Percentiles rank a stretch among this genome's conserved stretches.
Conservation (phyloP, 1,140 invertebrate species). For the Lethocerus indicus region DNA sequence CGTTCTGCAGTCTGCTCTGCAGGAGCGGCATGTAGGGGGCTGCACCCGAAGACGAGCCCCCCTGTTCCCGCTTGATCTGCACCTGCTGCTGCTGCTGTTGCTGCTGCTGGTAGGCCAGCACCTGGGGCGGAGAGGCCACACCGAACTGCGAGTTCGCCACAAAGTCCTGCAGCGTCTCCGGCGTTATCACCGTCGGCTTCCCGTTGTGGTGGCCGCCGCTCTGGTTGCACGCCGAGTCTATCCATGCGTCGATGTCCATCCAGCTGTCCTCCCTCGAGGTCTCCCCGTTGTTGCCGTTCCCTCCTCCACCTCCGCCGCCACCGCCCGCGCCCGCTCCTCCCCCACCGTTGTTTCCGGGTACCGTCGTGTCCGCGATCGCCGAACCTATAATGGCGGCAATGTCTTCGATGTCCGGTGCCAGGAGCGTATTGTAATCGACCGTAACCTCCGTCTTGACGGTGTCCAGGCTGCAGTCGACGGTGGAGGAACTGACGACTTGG, state of each 20-base stretch:
- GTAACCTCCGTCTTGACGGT: slow-evolving; percentile 29
- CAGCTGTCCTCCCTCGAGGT: slow-evolving; percentile 47
- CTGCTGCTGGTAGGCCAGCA: slow-evolving; percentile 20
- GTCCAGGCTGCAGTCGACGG: slow-evolving; percentile 23
- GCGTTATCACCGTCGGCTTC: slow-evolving; percentile 32
- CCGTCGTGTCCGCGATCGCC: slow-evolving; percentile 75
- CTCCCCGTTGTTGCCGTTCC: slow-evolving; percentile 28
- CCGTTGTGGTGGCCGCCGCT: slow-evolving; percentile 14
- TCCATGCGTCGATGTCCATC: slow-evolving; percentile 72
- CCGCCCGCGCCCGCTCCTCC: slow-evolving; percentile 22
- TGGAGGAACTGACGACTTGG: slow-evolving; percentile 23
- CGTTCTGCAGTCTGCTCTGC: slow-evolving; percentile 31
- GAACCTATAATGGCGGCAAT: slow-evolving; percentile 76
- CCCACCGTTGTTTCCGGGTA: slow-evolving; percentile 39
- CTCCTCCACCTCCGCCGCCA: neutral
- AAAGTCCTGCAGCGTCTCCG: slow-evolving; percentile 45
- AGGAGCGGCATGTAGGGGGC: slow-evolving; percentile 49
- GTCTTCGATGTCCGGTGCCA: slow-evolving; percentile 54
- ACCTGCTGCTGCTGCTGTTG: too few species aligned
- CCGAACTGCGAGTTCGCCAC: slow-evolving; percentile 37
- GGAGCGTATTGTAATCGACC: slow-evolving; percentile 28
- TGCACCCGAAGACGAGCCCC: too few species aligned
- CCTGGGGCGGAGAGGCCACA: slow-evolving; percentile 20
- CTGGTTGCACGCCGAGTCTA: slow-evolving; percentile 38
- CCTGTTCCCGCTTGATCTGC: slow-evolving; percentile 12